Evolutionary conservation across 2,113 vertebrate genomes (phyloP).

Genomic region (Elephas maximus): DNA sequence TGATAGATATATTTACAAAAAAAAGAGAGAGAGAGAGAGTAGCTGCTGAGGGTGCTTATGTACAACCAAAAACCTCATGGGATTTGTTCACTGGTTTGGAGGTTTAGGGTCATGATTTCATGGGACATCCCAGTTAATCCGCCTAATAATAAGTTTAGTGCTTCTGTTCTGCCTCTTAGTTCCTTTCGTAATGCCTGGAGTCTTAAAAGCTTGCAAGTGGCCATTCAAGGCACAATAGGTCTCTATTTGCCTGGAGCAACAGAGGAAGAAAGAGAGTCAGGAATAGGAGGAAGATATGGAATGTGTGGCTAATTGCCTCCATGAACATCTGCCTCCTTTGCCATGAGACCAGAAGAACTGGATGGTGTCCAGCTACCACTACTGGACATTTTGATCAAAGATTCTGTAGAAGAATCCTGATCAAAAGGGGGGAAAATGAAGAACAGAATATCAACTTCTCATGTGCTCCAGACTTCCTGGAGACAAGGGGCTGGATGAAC

Average conservation of each 20-base stretch:
- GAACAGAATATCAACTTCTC: not conserved
- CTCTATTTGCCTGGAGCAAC: not conserved
- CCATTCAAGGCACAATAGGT: not conserved
- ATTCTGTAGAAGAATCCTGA: not conserved
- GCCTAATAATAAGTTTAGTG: not conserved
- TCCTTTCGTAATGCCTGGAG: not conserved
- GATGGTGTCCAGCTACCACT: not conserved
- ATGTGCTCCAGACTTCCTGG: not conserved
- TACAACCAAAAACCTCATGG: too few relatives aligned
- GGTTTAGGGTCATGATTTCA: too few relatives aligned
- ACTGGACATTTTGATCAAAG: not conserved
- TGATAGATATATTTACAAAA: too few relatives aligned
- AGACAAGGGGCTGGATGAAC: not conserved
- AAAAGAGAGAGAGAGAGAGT: too few relatives aligned
- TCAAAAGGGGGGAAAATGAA: not conserved
- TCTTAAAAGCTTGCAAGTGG: not conserved
- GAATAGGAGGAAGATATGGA: not conserved
- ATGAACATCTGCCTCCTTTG: not conserved
- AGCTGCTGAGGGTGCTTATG: too few relatives aligned
- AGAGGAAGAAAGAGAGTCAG: not conserved
- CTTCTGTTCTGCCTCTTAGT: not conserved
- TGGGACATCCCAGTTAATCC: too few relatives aligned
- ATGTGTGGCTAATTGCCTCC: not conserved
- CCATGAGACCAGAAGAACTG: not conserved
- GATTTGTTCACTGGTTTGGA: too few relatives aligned